Evolutionary conservation across 2,113 vertebrate genomes (phyloP).

Genomic region (Rhadina sibilatrix): DNA sequence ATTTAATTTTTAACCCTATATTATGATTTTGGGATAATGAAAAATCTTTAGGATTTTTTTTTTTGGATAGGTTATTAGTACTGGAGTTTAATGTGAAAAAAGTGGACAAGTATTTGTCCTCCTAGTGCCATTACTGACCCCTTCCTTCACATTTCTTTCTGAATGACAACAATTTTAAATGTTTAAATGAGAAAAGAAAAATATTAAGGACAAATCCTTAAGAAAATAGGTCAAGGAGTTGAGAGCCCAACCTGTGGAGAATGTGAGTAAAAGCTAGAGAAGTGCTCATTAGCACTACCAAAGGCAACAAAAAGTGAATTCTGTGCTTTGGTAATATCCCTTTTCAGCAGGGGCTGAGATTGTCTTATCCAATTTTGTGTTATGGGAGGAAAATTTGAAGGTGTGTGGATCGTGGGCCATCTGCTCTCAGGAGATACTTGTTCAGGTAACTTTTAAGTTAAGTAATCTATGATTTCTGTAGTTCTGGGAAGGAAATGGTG

Average conservation of each 20-base stretch:
- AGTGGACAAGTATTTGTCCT: neutral
- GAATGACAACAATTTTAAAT: neutral
- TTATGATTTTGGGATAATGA: neutral
- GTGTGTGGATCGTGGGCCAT: rapidly evolving
- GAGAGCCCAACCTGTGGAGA: neutral
- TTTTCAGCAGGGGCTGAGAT: neutral
- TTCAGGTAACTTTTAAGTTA: neutral
- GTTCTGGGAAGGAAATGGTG: neutral
- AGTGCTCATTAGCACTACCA: neutral
- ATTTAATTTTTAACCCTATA: neutral
- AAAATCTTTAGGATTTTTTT: neutral
- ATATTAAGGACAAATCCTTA: neutral
- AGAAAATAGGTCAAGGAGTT: neutral
- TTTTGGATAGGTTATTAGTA: neutral
- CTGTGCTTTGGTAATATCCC: neutral
- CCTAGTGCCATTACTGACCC: neutral
- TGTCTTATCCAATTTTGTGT: neutral
- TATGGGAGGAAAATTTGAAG: neutral
- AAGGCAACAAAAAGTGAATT: neutral
- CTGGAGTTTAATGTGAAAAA: neutral
- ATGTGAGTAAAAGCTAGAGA: neutral
- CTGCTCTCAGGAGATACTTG: neutral
- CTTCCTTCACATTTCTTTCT: neutral
- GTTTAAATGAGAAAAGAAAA: neutral
- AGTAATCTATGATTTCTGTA: neutral